phyloP scores from a whole-genome alignment of 2,113 vertebrate species.

The Serinus canaria region DNA sequence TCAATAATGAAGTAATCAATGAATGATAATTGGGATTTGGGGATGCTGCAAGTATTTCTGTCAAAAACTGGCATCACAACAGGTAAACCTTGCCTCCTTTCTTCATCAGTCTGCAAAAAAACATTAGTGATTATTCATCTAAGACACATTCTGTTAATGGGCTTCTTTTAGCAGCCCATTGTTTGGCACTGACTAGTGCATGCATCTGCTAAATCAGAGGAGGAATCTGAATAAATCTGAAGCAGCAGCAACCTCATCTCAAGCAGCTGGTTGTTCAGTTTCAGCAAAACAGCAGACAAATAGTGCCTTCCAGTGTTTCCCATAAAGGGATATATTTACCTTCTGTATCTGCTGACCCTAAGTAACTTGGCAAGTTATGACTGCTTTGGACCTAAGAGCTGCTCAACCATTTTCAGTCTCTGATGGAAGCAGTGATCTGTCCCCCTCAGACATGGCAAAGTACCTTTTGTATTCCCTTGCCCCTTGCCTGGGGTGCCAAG shows the following conservation, averaged over 20 bases:
- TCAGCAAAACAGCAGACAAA: neutral
- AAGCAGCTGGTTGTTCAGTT: neutral
- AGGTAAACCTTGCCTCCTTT: conserved; percentile 89
- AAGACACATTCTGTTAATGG: neutral
- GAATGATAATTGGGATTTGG: conserved; percentile 97
- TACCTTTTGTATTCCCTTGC: neutral
- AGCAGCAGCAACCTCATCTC: neutral
- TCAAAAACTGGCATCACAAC: conserved; percentile 98
- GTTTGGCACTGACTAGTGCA: neutral
- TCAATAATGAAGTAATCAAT: conserved; percentile 98
- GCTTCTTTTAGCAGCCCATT: neutral
- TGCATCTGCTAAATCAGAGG: neutral
- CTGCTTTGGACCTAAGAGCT: neutral
- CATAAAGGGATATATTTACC: neutral
- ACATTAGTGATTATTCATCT: neutral
- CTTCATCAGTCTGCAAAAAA: conserved; percentile 90
- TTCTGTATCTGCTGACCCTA: neutral
- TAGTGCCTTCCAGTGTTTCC: neutral
- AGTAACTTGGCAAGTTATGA: neutral
- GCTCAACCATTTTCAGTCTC: neutral
- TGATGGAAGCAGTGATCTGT: neutral
- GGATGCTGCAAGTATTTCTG: conserved; percentile 96
- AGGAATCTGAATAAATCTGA: neutral
- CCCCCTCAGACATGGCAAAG: neutral
- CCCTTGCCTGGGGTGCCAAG: neutral